A percentile compares a stretch with the other conserved stretches of the same genome.
Conservation (phyloP, 2,113 vertebrate species). For the Sminthopsis crassicaudata region DNA sequence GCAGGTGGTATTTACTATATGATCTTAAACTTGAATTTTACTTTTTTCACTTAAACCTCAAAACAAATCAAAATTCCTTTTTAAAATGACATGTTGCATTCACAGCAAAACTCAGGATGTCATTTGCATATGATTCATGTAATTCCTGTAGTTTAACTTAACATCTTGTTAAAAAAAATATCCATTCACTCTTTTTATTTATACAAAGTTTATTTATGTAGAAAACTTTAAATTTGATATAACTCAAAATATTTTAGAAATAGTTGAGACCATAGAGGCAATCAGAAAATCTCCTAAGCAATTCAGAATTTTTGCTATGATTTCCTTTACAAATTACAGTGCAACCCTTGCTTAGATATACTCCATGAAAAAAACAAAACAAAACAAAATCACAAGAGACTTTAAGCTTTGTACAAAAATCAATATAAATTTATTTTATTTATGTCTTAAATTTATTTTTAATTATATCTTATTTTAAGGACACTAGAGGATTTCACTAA, state of each 20-base stretch:
- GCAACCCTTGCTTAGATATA: neutral
- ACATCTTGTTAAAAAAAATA: too few species aligned
- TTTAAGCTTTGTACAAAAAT: neutral
- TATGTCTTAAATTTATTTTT: neutral
- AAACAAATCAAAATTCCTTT: slow-evolving; percentile 24
- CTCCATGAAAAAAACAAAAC: neutral
- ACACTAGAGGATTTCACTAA: neutral
- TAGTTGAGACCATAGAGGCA: neutral
- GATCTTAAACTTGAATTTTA: slow-evolving; percentile 32
- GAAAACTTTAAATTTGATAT: neutral
- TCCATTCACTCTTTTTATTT: neutral
- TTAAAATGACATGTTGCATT: neutral
- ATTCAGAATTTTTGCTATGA: neutral
- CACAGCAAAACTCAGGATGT: neutral
- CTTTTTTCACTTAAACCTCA: slow-evolving; percentile 72
- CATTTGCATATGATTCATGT: neutral
- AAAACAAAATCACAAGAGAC: neutral
- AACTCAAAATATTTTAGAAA: neutral
- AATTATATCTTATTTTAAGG: neutral
- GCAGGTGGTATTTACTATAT: slow-evolving; percentile 5
- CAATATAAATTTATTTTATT: neutral
- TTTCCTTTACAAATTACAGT: neutral
- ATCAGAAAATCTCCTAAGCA: neutral
- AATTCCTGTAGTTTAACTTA: neutral
- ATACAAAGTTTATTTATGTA: neutral